A percentile compares a stretch with the other conserved stretches of the same genome.
Conservation (phyloP, 2,113 vertebrate species). For the Lepisosteus osseus region DNA sequence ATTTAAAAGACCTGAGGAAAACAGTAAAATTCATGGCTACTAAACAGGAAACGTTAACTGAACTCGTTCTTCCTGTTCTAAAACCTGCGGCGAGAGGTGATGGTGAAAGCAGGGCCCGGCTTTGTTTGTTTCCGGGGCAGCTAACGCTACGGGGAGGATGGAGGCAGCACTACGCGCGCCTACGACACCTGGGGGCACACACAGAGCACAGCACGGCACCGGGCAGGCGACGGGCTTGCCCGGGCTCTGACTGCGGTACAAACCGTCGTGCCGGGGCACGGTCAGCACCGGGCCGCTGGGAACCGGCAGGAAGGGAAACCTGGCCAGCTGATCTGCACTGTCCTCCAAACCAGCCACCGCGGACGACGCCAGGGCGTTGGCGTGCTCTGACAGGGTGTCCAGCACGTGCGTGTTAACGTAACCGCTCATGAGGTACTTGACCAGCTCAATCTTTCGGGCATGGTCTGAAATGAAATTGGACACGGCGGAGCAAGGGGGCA, state of each 20-base stretch:
- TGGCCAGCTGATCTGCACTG: conserved; percentile 76
- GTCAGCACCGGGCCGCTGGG: conserved; percentile 72
- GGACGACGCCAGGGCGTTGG: conserved; percentile 79
- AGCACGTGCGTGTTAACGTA: conserved; percentile 82
- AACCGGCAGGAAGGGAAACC: conserved; percentile 81
- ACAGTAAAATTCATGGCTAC: no score
- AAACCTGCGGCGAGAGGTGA: no score
- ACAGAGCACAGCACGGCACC: neutral
- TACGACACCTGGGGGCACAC: neutral
- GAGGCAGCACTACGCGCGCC: neutral
- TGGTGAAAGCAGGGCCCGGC: no score
- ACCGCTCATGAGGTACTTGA: conserved; percentile 86
- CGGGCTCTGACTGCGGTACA: conserved; percentile 58
- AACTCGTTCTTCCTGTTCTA: no score
- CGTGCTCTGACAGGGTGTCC: conserved; percentile 83
- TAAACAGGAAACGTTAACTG: no score
- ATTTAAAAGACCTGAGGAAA: no score
- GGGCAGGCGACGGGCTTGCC: neutral
- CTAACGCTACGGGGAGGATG: neutral
- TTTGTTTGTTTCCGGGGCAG: no score
- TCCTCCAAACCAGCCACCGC: conserved; percentile 83
- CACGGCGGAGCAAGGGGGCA: neutral
- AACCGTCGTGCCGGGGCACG: conserved; percentile 83
- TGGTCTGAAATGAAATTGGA: conserved; percentile 67
- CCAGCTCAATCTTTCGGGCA: conserved; percentile 85